These are phyloP conservation scores for Ceratothoa steindachneri DNA, from an alignment of 2,888 invertebrate species.

Conservation along the genomic window DNA sequence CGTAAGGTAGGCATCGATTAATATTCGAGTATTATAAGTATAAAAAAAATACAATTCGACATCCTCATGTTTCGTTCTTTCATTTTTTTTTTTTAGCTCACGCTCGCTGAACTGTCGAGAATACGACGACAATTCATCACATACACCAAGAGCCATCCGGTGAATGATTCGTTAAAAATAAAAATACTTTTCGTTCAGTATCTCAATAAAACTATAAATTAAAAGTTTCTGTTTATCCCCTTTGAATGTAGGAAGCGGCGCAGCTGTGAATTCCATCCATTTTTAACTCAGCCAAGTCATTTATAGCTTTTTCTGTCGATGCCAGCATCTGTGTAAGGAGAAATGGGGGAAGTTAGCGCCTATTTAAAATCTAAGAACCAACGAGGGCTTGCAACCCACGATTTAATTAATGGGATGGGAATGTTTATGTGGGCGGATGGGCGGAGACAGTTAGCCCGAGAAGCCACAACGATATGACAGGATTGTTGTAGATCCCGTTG, in stretches of 20 bases:
- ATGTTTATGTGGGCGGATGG: too few relatives aligned
- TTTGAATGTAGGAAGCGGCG: neutral
- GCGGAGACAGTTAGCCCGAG: too few relatives aligned
- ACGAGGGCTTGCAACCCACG: too few relatives aligned
- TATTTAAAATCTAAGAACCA: too few relatives aligned
- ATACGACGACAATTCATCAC: constrained; percentile 40
- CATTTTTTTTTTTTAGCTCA: constrained; percentile 23
- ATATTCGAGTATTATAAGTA: neutral
- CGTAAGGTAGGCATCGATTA: constrained; percentile 20
- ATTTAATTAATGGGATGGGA: too few relatives aligned
- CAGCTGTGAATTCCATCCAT: neutral
- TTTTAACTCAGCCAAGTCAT: neutral
- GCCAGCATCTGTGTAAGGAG: too few relatives aligned
- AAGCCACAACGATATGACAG: too few relatives aligned
- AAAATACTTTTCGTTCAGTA: constrained; percentile 39
- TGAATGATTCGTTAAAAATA: constrained; percentile 24
- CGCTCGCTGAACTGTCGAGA: constrained; percentile 35
- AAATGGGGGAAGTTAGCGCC: too few relatives aligned
- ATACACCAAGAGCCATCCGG: constrained; percentile 43
- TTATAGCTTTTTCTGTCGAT: too few relatives aligned
- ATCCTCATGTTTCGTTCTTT: neutral
- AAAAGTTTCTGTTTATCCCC: neutral
- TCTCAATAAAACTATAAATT: constrained; percentile 32
- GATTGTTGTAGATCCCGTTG: too few relatives aligned
- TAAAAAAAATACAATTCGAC: neutral